Evolutionary conservation across 2,113 vertebrate species (phyloP).

Genomic region (Dipodomys stephensi): DNA sequence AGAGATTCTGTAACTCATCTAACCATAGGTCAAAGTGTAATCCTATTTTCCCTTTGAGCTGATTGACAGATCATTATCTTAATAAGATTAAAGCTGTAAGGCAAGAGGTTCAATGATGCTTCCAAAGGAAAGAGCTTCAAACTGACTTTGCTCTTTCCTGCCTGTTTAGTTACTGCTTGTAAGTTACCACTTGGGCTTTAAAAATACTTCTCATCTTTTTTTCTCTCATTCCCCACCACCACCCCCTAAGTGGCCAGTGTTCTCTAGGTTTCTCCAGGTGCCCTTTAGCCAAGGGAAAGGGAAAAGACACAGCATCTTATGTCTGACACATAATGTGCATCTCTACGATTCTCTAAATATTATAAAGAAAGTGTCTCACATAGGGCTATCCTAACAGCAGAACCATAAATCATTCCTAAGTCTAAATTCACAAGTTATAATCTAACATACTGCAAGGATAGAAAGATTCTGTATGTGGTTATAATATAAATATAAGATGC

Average conservation of each 20-base stretch:
- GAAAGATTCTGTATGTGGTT: neutral
- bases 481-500: neutral
- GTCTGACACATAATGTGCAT: slow-evolving; percentile 16
- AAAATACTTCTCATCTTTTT: slow-evolving; percentile 20
- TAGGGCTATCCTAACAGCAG: neutral
- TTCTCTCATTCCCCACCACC: neutral
- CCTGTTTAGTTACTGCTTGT: neutral
- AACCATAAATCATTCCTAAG: neutral
- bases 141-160: slow-evolving; percentile 43
- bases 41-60: slow-evolving; percentile 61
- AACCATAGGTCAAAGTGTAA: slow-evolving; percentile 57
- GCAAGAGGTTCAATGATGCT: slow-evolving; percentile 38
- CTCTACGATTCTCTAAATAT: neutral
- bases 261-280: slow-evolving; percentile 11
- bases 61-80: slow-evolving; percentile 65
- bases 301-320: neutral
- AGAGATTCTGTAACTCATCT: slow-evolving; percentile 52
- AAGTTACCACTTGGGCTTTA: slow-evolving; percentile 42
- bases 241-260: neutral
- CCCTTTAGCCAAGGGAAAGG: slow-evolving; percentile 30
- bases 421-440: neutral
- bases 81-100: slow-evolving; percentile 69
- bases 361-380: neutral
- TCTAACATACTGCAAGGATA: neutral
- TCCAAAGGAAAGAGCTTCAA: slow-evolving; percentile 42